A percentile compares a stretch with the other conserved stretches of the same genome.
These are phyloP conservation scores for Entelurus aequoreus DNA, from an alignment of 2,113 vertebrate genomes.

Conservation along the genomic window DNA sequence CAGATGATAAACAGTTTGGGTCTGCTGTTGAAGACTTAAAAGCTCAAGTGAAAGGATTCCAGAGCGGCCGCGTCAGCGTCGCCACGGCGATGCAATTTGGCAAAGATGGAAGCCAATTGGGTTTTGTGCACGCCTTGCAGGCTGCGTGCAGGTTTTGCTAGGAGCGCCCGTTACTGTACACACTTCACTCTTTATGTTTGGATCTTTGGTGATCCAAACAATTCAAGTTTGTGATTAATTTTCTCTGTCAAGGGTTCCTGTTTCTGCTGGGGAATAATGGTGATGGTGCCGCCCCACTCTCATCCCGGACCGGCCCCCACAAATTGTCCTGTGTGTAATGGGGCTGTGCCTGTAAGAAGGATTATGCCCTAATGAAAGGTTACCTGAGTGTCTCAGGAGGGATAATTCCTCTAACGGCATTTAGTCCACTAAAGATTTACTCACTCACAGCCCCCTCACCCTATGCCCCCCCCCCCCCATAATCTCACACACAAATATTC, in stretches of 20 bases:
- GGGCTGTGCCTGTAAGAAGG: slow-evolving; percentile 70
- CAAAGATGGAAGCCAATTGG: slow-evolving; percentile 62
- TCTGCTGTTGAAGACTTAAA: slow-evolving; percentile 51
- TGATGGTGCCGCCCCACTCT: slow-evolving; percentile 27
- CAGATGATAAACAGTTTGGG: slow-evolving; percentile 51
- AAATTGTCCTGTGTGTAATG: slow-evolving; percentile 61
- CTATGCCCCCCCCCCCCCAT: no score
- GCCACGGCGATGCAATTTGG: slow-evolving; percentile 60
- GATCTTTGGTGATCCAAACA: slow-evolving; percentile 31
- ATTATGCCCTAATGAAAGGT: slow-evolving; percentile 73
- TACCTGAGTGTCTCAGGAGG: slow-evolving; percentile 69
- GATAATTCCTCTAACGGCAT: slow-evolving; percentile 65
- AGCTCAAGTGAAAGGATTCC: slow-evolving; percentile 53
- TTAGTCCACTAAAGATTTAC: slow-evolving; percentile 62
- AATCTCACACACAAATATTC: no score
- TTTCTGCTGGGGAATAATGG: slow-evolving; percentile 44
- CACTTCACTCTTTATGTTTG: slow-evolving; percentile 27
- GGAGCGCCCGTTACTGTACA: slow-evolving; percentile 56
- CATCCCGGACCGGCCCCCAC: no score
- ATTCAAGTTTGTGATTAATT: slow-evolving; percentile 54
- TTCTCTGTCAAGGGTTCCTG: slow-evolving; percentile 52
- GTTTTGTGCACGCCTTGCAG: slow-evolving; percentile 57
- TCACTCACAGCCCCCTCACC: no score
- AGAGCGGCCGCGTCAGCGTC: slow-evolving; percentile 46
- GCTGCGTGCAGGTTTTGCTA: slow-evolving; percentile 52